Conservation (phyloP, 2,797 vertebrate species). For the Pelodytes ibericus region DNA sequence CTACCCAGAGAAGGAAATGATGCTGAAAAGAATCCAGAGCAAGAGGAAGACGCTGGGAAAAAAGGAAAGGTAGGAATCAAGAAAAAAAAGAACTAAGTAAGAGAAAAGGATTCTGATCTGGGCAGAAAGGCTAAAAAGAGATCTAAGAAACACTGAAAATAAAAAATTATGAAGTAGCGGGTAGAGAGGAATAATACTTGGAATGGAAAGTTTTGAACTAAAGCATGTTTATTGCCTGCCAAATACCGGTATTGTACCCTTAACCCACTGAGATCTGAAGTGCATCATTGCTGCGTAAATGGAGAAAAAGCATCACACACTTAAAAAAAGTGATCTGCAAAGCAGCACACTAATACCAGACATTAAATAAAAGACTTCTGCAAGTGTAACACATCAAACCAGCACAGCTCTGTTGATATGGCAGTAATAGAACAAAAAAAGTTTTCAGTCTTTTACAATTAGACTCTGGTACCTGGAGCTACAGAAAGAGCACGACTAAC, state of each 20-base stretch:
- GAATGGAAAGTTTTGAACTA: not conserved
- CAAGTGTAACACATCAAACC: too few species aligned
- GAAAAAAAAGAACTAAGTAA: not conserved
- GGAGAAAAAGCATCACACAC: too few species aligned
- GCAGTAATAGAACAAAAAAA: too few species aligned
- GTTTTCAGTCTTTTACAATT: too few species aligned
- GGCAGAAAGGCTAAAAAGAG: not conserved
- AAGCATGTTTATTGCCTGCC: not conserved
- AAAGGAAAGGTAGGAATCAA: constrained; percentile 6
- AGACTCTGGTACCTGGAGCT: too few species aligned
- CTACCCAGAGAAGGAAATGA: constrained; percentile 15
- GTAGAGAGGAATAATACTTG: not conserved
- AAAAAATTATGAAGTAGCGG: not conserved
- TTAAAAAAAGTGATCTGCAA: too few species aligned
- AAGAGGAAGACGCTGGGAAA: not conserved
- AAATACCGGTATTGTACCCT: too few species aligned
- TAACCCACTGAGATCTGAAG: not conserved
- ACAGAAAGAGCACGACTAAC: too few species aligned
- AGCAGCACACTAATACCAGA: too few species aligned
- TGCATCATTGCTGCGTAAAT: not conserved
- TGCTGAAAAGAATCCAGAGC: not conserved
- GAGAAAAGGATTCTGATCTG: not conserved
- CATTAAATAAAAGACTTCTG: too few species aligned
- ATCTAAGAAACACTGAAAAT: constrained; percentile 18
- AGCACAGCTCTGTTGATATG: too few species aligned